Conservation (phyloP, 2,113 vertebrate species). For the Chinchilla lanigera region DNA sequence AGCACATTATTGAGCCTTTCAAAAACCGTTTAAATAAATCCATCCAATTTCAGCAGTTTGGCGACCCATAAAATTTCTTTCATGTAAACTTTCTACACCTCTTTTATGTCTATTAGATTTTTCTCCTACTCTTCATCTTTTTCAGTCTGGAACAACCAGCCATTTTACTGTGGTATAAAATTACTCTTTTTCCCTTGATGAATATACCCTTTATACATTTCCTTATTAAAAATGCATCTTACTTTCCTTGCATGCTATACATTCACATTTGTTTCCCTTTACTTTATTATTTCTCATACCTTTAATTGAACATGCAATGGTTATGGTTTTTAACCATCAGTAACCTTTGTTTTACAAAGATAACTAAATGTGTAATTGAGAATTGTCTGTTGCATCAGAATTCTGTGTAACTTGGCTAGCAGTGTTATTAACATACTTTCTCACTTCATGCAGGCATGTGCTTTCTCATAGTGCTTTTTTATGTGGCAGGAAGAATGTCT, state of each 20-base stretch:
- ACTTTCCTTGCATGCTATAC: neutral
- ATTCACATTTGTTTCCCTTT: neutral
- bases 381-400: neutral
- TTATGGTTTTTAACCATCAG: neutral
- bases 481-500: neutral
- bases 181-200: neutral
- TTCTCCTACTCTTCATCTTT: neutral
- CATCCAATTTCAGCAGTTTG: neutral
- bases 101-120: neutral
- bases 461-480: neutral
- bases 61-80: neutral
- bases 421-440: neutral
- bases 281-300: neutral
- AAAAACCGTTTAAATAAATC: neutral
- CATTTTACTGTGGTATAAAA: neutral
- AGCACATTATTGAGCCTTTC: neutral
- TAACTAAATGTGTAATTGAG: neutral
- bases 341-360: neutral
- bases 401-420: neutral
- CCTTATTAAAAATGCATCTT: neutral
- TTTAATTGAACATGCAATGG: neutral
- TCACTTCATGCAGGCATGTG: neutral
- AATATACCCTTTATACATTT: neutral
- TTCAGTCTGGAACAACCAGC: neutral
- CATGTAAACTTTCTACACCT: neutral